Percentiles rank a stretch among this genome's conserved stretches.
Evolutionary conservation across 2,113 vertebrate species (phyloP).

Genomic region (Dromaius novaehollandiae): DNA sequence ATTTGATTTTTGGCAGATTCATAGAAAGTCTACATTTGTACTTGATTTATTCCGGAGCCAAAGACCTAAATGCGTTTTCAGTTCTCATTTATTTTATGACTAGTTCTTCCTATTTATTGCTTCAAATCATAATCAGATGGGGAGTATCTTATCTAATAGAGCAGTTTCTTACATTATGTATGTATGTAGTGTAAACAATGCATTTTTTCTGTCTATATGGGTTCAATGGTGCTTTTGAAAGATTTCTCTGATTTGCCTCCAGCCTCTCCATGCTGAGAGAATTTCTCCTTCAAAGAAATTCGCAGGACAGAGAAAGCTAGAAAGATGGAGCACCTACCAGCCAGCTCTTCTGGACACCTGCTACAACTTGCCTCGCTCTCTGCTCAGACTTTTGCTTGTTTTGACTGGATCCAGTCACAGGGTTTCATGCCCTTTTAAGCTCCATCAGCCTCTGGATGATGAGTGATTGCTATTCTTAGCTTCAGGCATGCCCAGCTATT

Average conservation of each 20-base stretch:
- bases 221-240: not conserved
- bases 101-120: not conserved
- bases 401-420: not conserved
- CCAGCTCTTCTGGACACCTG: not conserved
- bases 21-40: not conserved
- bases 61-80: not conserved
- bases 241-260: not conserved
- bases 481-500: not conserved
- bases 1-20: not conserved
- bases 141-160: not conserved
- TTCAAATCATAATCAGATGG: not conserved
- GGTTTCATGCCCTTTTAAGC: slow-evolving; percentile 33
- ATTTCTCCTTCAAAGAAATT: not conserved
- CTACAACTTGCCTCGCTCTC: not conserved
- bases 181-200: not conserved
- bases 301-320: not conserved
- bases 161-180: not conserved
- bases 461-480: slow-evolving; percentile 11
- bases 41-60: not conserved
- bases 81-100: not conserved
- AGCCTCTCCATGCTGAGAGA: not conserved
- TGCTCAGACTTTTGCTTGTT: not conserved
- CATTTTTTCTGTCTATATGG: not conserved
- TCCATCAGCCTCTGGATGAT: not conserved
- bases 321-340: not conserved